phyloP scores from a whole-genome alignment of 2,113 vertebrate species.

The Arvicanthis niloticus region DNA sequence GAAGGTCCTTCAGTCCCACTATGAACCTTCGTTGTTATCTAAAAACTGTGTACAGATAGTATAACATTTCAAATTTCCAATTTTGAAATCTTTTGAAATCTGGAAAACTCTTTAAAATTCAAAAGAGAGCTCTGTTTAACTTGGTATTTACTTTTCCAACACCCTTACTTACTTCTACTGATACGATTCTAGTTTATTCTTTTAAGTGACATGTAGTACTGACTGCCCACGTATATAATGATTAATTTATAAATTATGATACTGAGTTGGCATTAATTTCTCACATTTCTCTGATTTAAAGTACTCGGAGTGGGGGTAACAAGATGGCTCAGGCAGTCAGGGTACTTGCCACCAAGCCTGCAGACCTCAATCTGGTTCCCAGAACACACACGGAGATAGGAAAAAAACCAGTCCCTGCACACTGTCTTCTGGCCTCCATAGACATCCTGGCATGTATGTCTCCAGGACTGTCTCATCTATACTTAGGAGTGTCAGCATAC shows the following conservation, averaged over 20 bases:
- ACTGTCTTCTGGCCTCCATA: background rate
- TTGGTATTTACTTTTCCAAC: slow-evolving; percentile 4
- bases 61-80: background rate
- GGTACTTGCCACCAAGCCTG: background rate
- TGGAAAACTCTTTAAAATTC: background rate
- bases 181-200: background rate
- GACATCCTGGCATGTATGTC: background rate
- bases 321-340: background rate
- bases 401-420: background rate
- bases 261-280: background rate
- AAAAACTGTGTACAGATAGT: background rate
- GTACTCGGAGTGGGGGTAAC: background rate
- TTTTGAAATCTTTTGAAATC: background rate
- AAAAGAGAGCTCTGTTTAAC: background rate
- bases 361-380: background rate
- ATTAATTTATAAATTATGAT: background rate
- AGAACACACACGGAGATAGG: background rate
- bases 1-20: background rate
- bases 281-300: background rate
- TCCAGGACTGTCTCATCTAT: background rate
- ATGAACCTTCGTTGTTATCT: background rate
- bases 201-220: background rate
- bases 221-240: background rate
- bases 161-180: background rate
- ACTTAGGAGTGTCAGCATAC: background rate